Evolutionary conservation across 1,140 invertebrate genomes (phyloP).

Genomic region (Delia radicum): DNA sequence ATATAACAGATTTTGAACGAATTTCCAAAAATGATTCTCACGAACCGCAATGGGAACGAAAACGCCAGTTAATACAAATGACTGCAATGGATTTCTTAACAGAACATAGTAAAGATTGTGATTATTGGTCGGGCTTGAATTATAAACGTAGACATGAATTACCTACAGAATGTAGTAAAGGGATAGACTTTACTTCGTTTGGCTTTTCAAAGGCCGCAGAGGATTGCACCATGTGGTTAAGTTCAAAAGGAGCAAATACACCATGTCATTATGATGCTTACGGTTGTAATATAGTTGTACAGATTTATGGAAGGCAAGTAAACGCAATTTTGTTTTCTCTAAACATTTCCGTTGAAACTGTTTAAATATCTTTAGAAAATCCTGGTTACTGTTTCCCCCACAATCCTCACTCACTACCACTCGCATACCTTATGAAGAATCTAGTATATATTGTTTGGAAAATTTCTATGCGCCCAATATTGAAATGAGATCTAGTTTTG

Average conservation of each 20-base stretch:
- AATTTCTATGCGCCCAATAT: conserved; percentile 70
- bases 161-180: conserved; percentile 34
- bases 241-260: conserved; percentile 83
- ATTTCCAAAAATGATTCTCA: conserved; percentile 51
- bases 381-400: conserved; percentile 91
- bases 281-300: conserved; percentile 88
- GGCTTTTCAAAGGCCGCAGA: conserved; percentile 68
- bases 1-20: conserved; percentile 55
- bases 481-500: conserved; percentile 25
- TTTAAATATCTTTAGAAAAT: conserved; percentile 67
- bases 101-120: conserved; percentile 52
- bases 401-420: conserved; percentile 74
- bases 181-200: conserved; percentile 58
- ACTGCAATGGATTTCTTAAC: conserved; percentile 66
- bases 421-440: conserved; percentile 94
- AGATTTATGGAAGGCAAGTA: conserved; percentile 79
- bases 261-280: conserved; percentile 94
- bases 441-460: conserved; percentile 86
- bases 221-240: conserved; percentile 88
- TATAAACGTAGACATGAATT: conserved; percentile 52
- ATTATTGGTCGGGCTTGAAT: conserved; percentile 63
- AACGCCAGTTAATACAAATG: conserved; percentile 60
- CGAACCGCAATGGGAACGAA: conserved; percentile 76
- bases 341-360: no score
- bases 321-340: no score